Evolutionary conservation across 2,113 vertebrate genomes (phyloP).

Genomic region (Pagrus major): DNA sequence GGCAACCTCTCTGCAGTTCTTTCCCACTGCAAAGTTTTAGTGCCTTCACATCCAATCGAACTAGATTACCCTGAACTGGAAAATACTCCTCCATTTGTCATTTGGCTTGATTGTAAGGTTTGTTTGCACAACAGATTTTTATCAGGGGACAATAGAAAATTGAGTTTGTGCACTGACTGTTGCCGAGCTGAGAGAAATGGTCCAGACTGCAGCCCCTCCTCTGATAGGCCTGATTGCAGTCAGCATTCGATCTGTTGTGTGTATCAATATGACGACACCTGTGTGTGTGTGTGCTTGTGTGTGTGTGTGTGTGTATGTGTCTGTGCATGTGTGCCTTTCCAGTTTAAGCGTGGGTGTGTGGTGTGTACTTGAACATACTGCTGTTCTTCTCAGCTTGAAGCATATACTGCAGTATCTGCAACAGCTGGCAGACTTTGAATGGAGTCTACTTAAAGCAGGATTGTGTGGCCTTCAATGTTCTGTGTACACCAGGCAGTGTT

Average conservation of each 20-base stretch:
- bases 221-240: conserved; percentile 42
- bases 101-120: not conserved
- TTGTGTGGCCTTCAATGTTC: conserved; percentile 9
- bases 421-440: conserved; percentile 34
- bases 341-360: conserved; percentile 22
- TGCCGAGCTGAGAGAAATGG: conserved; percentile 20
- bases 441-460: conserved; percentile 4
- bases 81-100: conserved; percentile 8
- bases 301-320: not conserved
- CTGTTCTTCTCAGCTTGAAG: conserved; percentile 10
- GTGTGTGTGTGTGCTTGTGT: conserved; percentile 19
- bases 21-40: conserved; percentile 41
- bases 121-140: conserved; percentile 34
- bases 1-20: conserved; percentile 19
- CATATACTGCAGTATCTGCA: conserved; percentile 11
- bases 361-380: conserved; percentile 7
- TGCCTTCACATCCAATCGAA: conserved; percentile 21
- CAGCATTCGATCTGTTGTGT: conserved; percentile 40
- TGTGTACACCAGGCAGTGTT: too few species aligned
- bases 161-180: conserved; percentile 35
- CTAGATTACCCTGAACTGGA: conserved; percentile 14
- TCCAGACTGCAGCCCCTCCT: conserved; percentile 56
- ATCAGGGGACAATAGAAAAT: conserved; percentile 27
- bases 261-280: conserved; percentile 42
- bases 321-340: not conserved